Evolutionary conservation across 1,140 invertebrate genomes (phyloP).

Genomic region (Brachionus calyciflorus): DNA sequence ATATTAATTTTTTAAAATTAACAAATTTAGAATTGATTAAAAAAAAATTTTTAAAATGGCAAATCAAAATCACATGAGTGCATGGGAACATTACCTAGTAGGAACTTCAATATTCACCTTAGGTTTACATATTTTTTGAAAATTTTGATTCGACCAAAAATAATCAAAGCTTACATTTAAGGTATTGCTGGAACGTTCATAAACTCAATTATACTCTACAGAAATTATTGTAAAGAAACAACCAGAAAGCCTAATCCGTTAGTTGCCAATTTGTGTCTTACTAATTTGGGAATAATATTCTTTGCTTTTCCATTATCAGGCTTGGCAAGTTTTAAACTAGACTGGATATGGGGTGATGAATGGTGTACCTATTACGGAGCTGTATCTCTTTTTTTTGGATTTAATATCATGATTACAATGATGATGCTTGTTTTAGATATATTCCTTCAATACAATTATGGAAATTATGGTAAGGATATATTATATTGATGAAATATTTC

Average conservation of each 20-base stretch:
- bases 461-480: constrained; percentile 14
- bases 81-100: constrained; percentile 35
- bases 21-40: background rate
- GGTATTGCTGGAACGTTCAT: background rate
- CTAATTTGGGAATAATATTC: constrained; percentile 43
- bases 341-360: constrained; percentile 39
- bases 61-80: background rate
- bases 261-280: background rate
- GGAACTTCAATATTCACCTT: background rate
- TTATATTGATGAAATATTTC: background rate
- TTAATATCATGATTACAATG: constrained; percentile 34
- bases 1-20: background rate
- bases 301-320: constrained; percentile 43
- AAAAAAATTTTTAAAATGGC: background rate
- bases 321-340: constrained; percentile 22
- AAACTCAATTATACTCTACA: background rate
- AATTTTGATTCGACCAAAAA: background rate
- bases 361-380: constrained; percentile 44
- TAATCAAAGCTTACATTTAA: background rate
- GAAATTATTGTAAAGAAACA: constrained; percentile 20
- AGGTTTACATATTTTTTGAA: background rate
- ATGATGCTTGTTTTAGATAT: constrained; percentile 29
- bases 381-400: constrained; percentile 35
- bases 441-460: background rate
- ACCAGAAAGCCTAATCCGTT: background rate